Conservation (phyloP, 2,113 vertebrate genomes). For the Bos javanicus region DNA sequence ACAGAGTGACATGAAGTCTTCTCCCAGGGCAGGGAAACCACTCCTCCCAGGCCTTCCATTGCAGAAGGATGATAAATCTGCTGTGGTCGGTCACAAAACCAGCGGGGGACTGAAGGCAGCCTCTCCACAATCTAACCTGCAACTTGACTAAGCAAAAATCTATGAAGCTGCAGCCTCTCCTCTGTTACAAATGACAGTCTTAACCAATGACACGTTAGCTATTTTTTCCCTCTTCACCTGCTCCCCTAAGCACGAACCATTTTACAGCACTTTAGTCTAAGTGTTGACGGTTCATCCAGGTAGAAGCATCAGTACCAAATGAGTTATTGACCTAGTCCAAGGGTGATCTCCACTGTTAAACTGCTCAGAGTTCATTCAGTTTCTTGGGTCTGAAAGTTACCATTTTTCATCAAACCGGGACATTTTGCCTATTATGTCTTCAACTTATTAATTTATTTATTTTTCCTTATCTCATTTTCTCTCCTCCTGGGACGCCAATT, state of each 20-base stretch:
- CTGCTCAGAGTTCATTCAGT: neutral
- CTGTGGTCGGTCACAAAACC: neutral
- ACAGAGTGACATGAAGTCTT: neutral
- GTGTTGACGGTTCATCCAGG: neutral
- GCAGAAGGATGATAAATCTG: neutral
- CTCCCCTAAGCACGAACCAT: neutral
- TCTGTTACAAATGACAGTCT: neutral
- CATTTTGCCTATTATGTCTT: neutral
- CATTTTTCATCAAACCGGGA: neutral
- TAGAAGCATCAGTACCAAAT: neutral
- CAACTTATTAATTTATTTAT: neutral
- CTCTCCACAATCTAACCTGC: neutral
- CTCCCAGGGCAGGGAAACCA: neutral
- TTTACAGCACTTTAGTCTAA: neutral
- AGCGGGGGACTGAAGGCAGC: neutral
- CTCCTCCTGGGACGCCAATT: neutral
- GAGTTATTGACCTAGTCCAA: neutral
- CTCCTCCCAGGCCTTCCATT: neutral
- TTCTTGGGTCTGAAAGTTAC: neutral
- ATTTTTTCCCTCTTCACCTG: neutral
- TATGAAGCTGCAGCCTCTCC: neutral
- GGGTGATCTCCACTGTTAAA: neutral
- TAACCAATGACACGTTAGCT: neutral
- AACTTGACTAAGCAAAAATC: neutral
- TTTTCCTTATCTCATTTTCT: neutral